phyloP scores from a whole-genome alignment of 1,140 invertebrate species.

The Rhopalosiphum maidis region DNA sequence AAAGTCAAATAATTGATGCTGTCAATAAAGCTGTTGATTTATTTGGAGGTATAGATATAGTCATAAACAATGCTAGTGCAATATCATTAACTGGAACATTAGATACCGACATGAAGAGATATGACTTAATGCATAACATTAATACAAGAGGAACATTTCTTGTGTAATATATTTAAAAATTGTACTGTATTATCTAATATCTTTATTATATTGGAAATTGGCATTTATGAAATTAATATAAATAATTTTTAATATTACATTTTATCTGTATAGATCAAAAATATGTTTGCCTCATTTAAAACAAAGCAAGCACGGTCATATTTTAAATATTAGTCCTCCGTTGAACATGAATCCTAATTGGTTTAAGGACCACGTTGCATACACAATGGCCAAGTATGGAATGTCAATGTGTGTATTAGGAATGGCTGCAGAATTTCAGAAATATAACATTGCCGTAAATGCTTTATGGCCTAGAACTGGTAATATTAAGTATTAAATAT shows the following conservation, averaged over 20 bases:
- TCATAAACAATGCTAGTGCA: conserved; percentile 96
- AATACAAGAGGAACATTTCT: conserved; percentile 93
- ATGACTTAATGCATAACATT: conserved; percentile 92
- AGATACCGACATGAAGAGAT: conserved; percentile 93
- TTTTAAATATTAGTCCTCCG: conserved; percentile 95
- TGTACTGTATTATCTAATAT: too few species aligned
- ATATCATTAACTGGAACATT: conserved; percentile 88
- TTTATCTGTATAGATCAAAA: conserved; percentile 76
- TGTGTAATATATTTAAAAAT: conserved; percentile 69
- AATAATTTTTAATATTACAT: neutral
- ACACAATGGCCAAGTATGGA: conserved; percentile 98
- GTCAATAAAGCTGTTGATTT: conserved; percentile 85
- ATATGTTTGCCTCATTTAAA: conserved; percentile 88
- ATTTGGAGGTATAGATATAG: conserved; percentile 96
- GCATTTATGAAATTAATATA: too few species aligned
- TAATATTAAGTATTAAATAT: conserved; percentile 62
- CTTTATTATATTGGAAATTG: too few species aligned
- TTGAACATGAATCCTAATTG: conserved; percentile 88
- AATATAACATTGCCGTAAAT: conserved; percentile 89
- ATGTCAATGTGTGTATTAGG: conserved; percentile 99
- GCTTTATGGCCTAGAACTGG: conserved; percentile 95
- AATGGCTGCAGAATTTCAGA: conserved; percentile 91
- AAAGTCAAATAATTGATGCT: conserved; percentile 80
- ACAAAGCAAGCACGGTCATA: conserved; percentile 91
- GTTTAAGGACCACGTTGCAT: conserved; percentile 91